Base-by-base conservation (phyloP, 2,797 vertebrate genomes). In the Phyllotis vaccarum region DNA sequence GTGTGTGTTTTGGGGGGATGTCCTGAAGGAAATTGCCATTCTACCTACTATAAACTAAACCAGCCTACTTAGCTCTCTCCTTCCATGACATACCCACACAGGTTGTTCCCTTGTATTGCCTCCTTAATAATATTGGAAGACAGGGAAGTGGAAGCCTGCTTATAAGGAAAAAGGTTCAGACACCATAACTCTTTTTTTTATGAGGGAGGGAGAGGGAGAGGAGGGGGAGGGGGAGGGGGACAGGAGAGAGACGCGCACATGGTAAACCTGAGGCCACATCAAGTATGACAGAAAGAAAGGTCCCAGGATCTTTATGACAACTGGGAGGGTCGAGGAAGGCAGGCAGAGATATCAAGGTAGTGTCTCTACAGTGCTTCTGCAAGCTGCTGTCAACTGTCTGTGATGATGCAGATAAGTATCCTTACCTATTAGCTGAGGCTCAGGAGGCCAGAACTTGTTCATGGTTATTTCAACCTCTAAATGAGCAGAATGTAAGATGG, bases 401-500 rank as follows among this genome's bases (percentile, higher is more conserved):
- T 76, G 31, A 6, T 27, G 13, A 6, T 24, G 62, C 37, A 11
- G 5, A 19, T 22, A 7, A 86, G 27, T 22, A 34, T 46, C 13
- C 83, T 46, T 7, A 11, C 34, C 58, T 81, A n/a, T 43, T 43
- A 66, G 49, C 16, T 52, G 40, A 85, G 40, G 27, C 78, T 64
- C 40, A 5, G 8, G 52, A 86, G 29, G n/a, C 24, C 52, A 40
- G 40, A 40, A 87, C 13, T 81, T 81, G 14, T 91, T 92, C 24
- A 19, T 79, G 64, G 43, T 89, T 56, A 43, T 81, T 95, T 76
- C 54, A 62, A 27, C 17, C 31, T 92, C 74, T 62, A 19, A 86
- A 34, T 34, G n/a, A 89, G 27, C 37, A 46, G 70, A 90, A 89
- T 40, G 49, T 62, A 92, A 92, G 62, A 80, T 85, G 64, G 74